Evolutionary conservation across 2,888 invertebrate genomes (phyloP), one percentile per base, ranked within the genome.

Genomic region (Ichneumoninae sp.): DNA sequence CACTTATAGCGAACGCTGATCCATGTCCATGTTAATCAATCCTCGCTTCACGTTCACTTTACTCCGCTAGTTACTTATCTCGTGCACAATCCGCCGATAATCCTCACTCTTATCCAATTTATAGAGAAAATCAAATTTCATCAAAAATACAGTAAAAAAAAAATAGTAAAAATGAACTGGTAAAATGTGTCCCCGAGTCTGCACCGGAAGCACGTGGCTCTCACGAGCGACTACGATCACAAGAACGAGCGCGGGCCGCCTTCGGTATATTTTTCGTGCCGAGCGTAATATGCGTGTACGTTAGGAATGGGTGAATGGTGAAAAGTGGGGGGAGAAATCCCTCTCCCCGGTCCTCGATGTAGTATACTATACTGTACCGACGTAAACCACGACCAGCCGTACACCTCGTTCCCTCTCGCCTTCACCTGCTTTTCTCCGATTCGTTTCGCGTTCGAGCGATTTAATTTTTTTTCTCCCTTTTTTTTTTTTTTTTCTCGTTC

Each of bases 201-300:
- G n/a, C 22, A 81, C 85, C 75, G 85, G 79, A 83, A 86, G 78
- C 86, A 86, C 86, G 86, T 86, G 86, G 86, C 80, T 66, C 80
- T 36, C 36, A 70, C 66, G 80, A 83, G 76, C 66, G 77, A 79
- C 63, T 54, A 71, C 52, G 66, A 69, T 30, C 60, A 1, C 66
- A 69, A 63, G 69, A 30, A 33, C 70, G 26, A 73, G 70, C 57
- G 57, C 33, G 70, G 60, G 19, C 50, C 44, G 57, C 16, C 44
- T 33, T 26, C 69, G 50, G 57, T 47, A 78, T 63, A 63, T 77
- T 81, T 77, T 81, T 81, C 63, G 81, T 70, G 69, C 70, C 77
- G 71, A 19, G 30, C 36, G 63, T 63, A 30, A 30, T 54, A 19
- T 30, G 63, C 36, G 70, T 75, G 63, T 40, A 75, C 69, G 76